Base-by-base conservation (phyloP, 2,113 vertebrate genomes). In the Turdus rufiventris region DNA sequence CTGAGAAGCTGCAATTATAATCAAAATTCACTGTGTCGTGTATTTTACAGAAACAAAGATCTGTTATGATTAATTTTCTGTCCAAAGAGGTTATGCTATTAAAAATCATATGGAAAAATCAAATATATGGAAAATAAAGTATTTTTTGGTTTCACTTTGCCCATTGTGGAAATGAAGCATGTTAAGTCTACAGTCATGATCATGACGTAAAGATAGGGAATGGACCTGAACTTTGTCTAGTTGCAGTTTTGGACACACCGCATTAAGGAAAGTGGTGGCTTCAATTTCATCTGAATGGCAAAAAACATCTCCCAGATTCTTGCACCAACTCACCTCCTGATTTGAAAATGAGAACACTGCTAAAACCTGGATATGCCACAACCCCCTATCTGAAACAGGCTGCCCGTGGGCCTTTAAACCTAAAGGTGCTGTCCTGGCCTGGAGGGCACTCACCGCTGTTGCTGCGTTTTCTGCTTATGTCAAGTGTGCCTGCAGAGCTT, bases 381-480 rank as follows among this genome's bases (percentile, higher is more conserved):
- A 43, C 5, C 31, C 1, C 16, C 8, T 5, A 10, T 8, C 51
- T 53, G 43, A 70, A 77, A 19, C 0, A 66, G 34, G 17, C 31
- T 54, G 72, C 6, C n/a, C 36, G 5, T 14, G 34, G 29, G 34
- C 29, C 21, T 47, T 16, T 10, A 29, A 3, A 47, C 12, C 31
- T 31, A 17, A 60, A 57, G 53, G 54, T 58, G 66, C n/a, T 42
- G 13, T 29, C 20, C 9, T 60, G 78, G 62, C 42, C 20, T 18
- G 58, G 67, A 51, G 4, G 36, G 5, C 50, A 96, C 99, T 98
- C 93, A 99, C 99, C 99, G 0, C 98, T 99, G 96, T 99, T 99
- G 85, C 99, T 99, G 95, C 98, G 98, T 84, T 98, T 98, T 95
- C 99, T 98, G 62, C 92, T 98, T 40, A 97, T 85, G 93, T 98